Conservation (phyloP, 2,888 invertebrate species). For the Mellilla xanthometata region DNA sequence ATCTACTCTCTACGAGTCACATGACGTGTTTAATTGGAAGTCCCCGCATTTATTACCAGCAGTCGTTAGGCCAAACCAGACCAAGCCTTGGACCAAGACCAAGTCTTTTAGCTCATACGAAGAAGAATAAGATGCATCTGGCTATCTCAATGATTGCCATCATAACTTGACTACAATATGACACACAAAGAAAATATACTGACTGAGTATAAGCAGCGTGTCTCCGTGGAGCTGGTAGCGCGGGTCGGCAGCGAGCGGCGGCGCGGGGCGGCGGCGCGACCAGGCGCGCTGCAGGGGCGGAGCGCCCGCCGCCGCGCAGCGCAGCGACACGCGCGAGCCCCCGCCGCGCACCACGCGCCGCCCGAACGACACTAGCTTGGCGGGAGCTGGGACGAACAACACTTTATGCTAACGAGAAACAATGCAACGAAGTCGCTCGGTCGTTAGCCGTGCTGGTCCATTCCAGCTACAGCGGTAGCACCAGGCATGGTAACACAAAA, state of each 20-base stretch:
- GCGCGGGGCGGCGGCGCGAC: slow-evolving; percentile 84
- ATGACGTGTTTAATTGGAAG: too few relatives aligned
- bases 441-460: too few relatives aligned
- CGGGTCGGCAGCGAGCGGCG: slow-evolving; percentile 74
- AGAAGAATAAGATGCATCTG: too few relatives aligned
- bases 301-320: slow-evolving; percentile 87
- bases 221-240: slow-evolving; percentile 69
- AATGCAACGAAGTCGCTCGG: not conserved
- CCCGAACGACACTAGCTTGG: slow-evolving; percentile 92
- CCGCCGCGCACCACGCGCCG: slow-evolving; percentile 84
- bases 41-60: too few relatives aligned
- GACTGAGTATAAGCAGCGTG: slow-evolving; percentile 86
- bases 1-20: too few relatives aligned
- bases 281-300: slow-evolving; percentile 88
- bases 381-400: slow-evolving; percentile 83
- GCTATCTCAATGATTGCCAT: too few relatives aligned
- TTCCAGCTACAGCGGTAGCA: too few relatives aligned
- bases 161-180: not conserved
- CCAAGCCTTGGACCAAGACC: too few relatives aligned
- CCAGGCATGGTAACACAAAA: too few relatives aligned
- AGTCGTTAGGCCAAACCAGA: too few relatives aligned
- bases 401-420: not conserved
- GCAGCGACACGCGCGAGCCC: slow-evolving; percentile 83
- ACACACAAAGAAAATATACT: slow-evolving; percentile 38
- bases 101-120: too few relatives aligned